These are phyloP conservation scores for Cyanocitta stelleri DNA, from an alignment of 2,113 vertebrate species.

Conservation along the genomic window DNA sequence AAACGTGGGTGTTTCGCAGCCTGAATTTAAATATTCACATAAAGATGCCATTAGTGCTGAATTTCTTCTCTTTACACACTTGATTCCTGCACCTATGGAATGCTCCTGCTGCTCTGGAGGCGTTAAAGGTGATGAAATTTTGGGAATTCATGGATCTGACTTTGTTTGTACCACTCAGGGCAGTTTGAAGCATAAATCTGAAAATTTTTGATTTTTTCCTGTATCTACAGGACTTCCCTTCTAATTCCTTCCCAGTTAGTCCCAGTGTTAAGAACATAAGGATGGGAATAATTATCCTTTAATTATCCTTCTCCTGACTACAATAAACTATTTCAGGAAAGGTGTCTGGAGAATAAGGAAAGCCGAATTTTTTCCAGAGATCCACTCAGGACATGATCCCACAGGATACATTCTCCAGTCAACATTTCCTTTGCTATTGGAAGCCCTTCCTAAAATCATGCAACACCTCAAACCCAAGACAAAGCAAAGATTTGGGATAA, in stretches of 20 bases:
- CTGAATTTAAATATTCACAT: neutral
- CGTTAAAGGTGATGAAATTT: neutral
- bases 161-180: neutral
- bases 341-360: neutral
- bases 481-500: neutral
- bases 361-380: neutral
- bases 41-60: neutral
- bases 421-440: neutral
- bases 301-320: neutral
- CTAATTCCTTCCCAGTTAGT: neutral
- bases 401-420: neutral
- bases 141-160: neutral
- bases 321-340: neutral
- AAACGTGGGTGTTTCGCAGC: neutral
- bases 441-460: neutral
- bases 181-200: neutral
- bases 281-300: neutral
- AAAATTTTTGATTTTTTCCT: neutral
- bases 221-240: neutral
- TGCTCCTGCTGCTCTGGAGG: neutral
- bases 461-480: neutral
- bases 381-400: neutral
- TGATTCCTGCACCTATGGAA: neutral
- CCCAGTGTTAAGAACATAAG: neutral
- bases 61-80: neutral